Conservation (phyloP, 2,113 vertebrate species). For the Chaetodon auriga region DNA sequence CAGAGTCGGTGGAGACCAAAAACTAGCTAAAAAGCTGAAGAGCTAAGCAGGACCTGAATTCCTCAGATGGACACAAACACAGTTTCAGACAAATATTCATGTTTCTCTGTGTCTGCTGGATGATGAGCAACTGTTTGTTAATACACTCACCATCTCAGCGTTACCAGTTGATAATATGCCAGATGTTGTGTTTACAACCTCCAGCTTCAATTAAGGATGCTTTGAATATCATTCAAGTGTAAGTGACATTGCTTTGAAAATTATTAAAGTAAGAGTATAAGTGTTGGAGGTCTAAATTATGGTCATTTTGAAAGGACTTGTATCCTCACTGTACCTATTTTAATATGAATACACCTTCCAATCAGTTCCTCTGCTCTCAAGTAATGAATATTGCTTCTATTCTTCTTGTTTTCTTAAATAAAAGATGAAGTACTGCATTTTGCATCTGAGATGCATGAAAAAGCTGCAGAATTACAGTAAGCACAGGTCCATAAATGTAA, state of each 20-base stretch:
- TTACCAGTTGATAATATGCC: neutral
- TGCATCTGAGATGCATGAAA: neutral
- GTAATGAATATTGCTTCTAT: neutral
- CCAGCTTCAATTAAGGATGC: neutral
- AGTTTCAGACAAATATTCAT: too few species aligned
- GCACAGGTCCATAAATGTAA: neutral
- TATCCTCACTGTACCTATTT: neutral
- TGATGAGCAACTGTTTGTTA: neutral
- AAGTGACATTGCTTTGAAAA: neutral
- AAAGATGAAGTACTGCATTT: neutral
- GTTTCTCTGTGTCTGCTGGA: too few species aligned
- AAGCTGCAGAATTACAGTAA: neutral
- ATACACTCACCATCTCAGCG: neutral
- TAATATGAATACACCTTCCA: neutral
- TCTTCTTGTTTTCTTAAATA: too few species aligned
- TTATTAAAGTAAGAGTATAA: neutral
- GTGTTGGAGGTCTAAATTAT: too few species aligned
- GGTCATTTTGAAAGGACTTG: neutral
- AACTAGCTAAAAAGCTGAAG: too few species aligned
- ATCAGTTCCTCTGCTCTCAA: neutral
- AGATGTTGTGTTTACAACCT: neutral
- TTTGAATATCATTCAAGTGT: neutral
- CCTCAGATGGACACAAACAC: too few species aligned
- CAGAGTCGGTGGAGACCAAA: too few species aligned
- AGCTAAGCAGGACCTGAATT: too few species aligned